Evolutionary conservation across 2,888 invertebrate genomes (phyloP).

Genomic region (Limenitis arthemis): DNA sequence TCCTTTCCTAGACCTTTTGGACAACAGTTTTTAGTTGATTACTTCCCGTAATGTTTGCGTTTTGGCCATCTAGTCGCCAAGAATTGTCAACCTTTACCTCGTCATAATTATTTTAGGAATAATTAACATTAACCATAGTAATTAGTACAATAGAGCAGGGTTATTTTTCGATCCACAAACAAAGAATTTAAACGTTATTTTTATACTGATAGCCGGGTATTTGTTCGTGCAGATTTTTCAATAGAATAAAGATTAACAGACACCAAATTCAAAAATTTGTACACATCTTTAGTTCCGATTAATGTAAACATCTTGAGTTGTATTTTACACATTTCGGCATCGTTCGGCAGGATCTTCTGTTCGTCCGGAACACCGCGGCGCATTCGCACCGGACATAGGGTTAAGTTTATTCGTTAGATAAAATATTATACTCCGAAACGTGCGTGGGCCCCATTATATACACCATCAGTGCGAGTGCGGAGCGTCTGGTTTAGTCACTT

Average conservation of each 20-base stretch:
- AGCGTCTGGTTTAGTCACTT: constrained; percentile 29
- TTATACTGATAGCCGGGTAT: constrained; percentile 71
- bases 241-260: constrained; percentile 51
- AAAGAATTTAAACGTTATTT: constrained; percentile 68
- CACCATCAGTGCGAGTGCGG: constrained; percentile 35
- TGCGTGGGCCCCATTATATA: constrained; percentile 44
- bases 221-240: constrained; percentile 62
- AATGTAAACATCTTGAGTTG: constrained; percentile 61
- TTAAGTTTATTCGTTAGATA: constrained; percentile 69
- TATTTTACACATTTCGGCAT: constrained; percentile 56
- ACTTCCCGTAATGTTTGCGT: constrained; percentile 41
- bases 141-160: constrained; percentile 72
- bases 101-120: constrained; percentile 66
- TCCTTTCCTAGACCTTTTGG: constrained; percentile 49
- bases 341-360: constrained; percentile 58
- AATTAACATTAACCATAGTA: constrained; percentile 70
- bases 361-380: constrained; percentile 42
- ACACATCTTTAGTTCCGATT: constrained; percentile 56
- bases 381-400: constrained; percentile 49
- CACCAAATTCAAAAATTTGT: constrained; percentile 56
- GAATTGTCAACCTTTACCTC: constrained; percentile 70
- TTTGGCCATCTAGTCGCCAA: constrained; percentile 41
- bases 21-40: constrained; percentile 39
- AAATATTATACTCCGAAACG: constrained; percentile 54
- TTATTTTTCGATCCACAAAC: constrained; percentile 72